Base-by-base conservation (phyloP, 2,113 vertebrate genomes). In the Donacobius atricapilla region DNA sequence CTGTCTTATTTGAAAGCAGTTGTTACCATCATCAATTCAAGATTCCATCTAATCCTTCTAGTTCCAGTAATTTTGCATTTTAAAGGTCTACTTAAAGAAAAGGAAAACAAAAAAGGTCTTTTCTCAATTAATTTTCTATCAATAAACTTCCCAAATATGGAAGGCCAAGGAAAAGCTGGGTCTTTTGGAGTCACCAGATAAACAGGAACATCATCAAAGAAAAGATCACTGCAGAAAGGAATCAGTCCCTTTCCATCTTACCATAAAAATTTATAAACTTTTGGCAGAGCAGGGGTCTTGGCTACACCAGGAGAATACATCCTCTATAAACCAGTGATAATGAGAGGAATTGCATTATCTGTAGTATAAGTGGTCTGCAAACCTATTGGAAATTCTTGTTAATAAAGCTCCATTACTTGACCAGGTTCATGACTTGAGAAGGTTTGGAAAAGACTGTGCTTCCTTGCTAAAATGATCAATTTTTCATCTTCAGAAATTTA, bases 21-120 rank as follows among this genome's bases (percentile, higher is more conserved):
- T 71, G 3, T 40, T 84, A 22, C 5, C 22, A 47, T 2, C 13
- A 33, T 42, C 20, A 56, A 5, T 17, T 9, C 13, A 69, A 44
- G 23, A 78, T 33, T 79, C 45, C 15, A 47, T 23, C 7, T 51
- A 45, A 35, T 47, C 12, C 6, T 18, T 58, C 6, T 35, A 66
- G 24, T 35, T 61, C 21, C 37, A 61, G 6, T 82, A 64, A 40
- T 45, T 73, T 65, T 70, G 11, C 3, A 82, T 89, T 42, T 71
- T 50, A 24, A 37, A 6, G 9, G 50, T 25, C 5, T 15, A 60
- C 20, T 23, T 44, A 5, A 60, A 51, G n/a, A 37, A 73, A 54
- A 27, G 8, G 13, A 9, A 15, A 9, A 31, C 10, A 7, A 17
- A 11, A 51, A 37, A 24, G 1, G 0, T 5, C 6, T 61, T 66